These are phyloP conservation scores for Pachydiplax longipennis DNA, from an alignment of 2,888 invertebrate genomes.

Conservation along the genomic window DNA sequence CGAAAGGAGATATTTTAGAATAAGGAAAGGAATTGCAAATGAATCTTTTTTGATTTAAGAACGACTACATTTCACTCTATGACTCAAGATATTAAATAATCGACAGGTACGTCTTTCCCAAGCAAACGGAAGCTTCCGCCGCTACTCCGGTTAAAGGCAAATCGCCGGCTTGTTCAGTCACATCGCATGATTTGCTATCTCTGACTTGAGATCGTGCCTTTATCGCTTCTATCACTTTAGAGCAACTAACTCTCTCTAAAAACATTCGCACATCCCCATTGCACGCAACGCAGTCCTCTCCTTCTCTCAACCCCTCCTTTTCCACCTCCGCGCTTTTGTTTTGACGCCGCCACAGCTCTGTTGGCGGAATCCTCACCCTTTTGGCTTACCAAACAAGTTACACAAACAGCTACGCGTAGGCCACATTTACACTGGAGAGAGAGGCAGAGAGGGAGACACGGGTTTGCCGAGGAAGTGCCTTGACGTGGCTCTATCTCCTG, in stretches of 20 bases:
- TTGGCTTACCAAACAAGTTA: constrained; percentile 27
- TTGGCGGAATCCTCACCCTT: constrained; percentile 24
- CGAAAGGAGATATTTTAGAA: no score
- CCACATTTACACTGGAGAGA: constrained; percentile 13
- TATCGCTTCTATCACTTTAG: not conserved
- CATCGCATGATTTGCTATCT: not conserved
- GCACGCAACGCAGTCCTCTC: not conserved
- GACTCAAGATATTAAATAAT: no score
- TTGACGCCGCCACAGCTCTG: not conserved
- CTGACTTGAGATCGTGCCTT: not conserved
- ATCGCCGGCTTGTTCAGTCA: not conserved
- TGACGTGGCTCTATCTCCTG: not conserved
- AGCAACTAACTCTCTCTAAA: not conserved
- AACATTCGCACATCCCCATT: not conserved
- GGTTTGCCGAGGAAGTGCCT: not conserved
- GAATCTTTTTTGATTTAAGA: no score
- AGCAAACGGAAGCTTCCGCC: no score
- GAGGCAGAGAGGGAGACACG: not conserved
- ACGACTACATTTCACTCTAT: no score
- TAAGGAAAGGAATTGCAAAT: no score
- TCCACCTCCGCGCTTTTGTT: not conserved
- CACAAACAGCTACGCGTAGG: constrained; percentile 23
- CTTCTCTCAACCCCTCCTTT: not conserved
- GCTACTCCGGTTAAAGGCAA: not conserved
- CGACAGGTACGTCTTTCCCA: no score